Evolutionary conservation across 2,113 vertebrate species (phyloP).

Genomic region (Casuarius casuarius): DNA sequence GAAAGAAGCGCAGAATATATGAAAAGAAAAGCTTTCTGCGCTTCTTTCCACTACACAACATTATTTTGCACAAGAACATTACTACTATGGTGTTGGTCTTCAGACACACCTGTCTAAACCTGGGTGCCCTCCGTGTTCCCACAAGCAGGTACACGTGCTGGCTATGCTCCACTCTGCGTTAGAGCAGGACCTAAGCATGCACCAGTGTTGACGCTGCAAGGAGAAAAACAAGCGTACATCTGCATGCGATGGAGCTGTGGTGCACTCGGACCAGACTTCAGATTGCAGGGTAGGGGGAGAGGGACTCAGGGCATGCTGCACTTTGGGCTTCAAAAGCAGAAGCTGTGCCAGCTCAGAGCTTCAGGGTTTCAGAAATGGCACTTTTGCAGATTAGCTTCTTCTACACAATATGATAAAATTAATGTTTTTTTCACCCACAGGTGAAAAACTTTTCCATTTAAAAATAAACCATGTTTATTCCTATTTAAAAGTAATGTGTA

Average conservation of each 20-base stretch:
- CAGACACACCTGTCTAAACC: neutral
- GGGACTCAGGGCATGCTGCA: too few relatives aligned
- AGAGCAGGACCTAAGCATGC: neutral
- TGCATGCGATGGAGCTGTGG: too few relatives aligned
- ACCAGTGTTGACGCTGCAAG: too few relatives aligned
- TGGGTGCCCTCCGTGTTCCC: accelerated
- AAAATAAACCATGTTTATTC: neutral
- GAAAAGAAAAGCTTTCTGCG: neutral
- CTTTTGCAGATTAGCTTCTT: neutral
- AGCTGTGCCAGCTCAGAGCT: neutral
- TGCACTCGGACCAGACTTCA: too few relatives aligned
- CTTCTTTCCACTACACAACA: neutral
- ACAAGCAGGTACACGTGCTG: neutral
- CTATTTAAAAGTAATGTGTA: neutral
- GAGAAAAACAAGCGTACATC: too few relatives aligned
- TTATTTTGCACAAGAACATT: neutral
- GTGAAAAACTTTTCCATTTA: neutral
- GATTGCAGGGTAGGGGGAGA: too few relatives aligned
- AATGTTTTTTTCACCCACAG: neutral
- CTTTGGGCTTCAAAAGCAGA: neutral
- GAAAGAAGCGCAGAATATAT: neutral
- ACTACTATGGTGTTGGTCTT: neutral
- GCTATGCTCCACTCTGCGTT: neutral
- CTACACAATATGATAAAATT: neutral
- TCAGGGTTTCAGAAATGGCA: neutral